phyloP scores from a whole-genome alignment of 2,888 invertebrate genomes.

The Acronicta psi region DNA sequence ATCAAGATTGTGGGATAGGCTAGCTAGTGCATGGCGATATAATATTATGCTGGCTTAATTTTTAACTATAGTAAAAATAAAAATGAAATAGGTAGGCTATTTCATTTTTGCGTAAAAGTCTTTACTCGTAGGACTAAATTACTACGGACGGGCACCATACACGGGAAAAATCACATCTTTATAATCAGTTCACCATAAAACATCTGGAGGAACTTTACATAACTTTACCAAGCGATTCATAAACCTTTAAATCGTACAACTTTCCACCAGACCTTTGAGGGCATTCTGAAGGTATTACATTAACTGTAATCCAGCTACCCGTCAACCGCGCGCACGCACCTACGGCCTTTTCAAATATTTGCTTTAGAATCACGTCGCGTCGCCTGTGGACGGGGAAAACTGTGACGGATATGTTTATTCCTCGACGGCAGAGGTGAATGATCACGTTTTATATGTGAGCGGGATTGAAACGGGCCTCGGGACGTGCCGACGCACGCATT shows the following conservation, averaged over 20 bases:
- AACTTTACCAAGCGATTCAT: not conserved
- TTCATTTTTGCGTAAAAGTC: too few relatives aligned
- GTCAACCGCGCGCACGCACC: conserved; percentile 21
- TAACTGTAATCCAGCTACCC: conserved; percentile 16
- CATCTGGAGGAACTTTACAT: too few relatives aligned
- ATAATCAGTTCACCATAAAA: not conserved
- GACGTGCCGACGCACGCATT: conserved; percentile 77
- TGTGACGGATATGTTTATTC: conserved; percentile 77
- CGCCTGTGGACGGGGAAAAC: conserved; percentile 45
- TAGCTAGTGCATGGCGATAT: too few relatives aligned
- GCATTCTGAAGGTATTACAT: conserved; percentile 15
- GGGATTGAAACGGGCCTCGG: conserved; percentile 74
- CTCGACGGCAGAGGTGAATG: conserved; percentile 72
- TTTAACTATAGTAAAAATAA: too few relatives aligned
- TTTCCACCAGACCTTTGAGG: not conserved
- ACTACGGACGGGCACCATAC: too few relatives aligned
- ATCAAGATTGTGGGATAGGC: too few relatives aligned
- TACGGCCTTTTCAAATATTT: conserved; percentile 59
- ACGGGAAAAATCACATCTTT: too few relatives aligned
- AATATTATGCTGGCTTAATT: too few relatives aligned
- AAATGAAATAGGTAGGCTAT: too few relatives aligned
- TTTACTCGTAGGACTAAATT: too few relatives aligned
- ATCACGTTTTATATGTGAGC: conserved; percentile 82
- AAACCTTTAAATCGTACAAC: not conserved
- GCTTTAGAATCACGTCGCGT: conserved; percentile 64